Evolutionary conservation across 2,113 vertebrate species (phyloP).

Genomic region (Pluvialis apricaria): DNA sequence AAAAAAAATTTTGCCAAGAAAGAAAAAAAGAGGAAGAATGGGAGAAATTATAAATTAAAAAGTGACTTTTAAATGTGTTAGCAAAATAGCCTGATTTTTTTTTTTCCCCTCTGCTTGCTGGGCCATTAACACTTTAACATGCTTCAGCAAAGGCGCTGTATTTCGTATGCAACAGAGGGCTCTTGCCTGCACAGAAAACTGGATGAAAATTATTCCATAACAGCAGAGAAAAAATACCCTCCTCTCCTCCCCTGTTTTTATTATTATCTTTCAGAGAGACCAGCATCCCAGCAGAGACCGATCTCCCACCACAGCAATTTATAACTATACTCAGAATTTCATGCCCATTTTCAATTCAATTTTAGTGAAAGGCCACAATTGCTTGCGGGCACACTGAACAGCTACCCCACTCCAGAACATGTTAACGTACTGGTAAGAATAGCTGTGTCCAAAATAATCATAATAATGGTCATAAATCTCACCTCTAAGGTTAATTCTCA

Average conservation of each 20-base stretch:
- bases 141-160: background rate
- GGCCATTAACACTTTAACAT: background rate
- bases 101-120: background rate
- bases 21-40: background rate
- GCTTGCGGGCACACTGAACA: background rate
- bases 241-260: background rate
- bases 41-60: background rate
- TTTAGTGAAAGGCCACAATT: background rate
- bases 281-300: background rate
- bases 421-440: background rate
- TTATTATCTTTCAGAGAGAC: background rate
- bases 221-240: background rate
- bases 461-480: background rate
- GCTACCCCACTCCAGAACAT: background rate
- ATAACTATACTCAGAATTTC: background rate
- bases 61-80: background rate
- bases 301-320: background rate
- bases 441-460: background rate
- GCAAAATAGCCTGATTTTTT: background rate
- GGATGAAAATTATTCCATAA: background rate
- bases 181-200: background rate
- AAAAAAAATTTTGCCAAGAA: background rate
- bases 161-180: background rate
- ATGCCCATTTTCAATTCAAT: background rate
- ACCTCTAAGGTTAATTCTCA: background rate